These are phyloP conservation scores for Salarias fasciatus DNA, from an alignment of 2,797 vertebrate species.

Conservation along the genomic window DNA sequence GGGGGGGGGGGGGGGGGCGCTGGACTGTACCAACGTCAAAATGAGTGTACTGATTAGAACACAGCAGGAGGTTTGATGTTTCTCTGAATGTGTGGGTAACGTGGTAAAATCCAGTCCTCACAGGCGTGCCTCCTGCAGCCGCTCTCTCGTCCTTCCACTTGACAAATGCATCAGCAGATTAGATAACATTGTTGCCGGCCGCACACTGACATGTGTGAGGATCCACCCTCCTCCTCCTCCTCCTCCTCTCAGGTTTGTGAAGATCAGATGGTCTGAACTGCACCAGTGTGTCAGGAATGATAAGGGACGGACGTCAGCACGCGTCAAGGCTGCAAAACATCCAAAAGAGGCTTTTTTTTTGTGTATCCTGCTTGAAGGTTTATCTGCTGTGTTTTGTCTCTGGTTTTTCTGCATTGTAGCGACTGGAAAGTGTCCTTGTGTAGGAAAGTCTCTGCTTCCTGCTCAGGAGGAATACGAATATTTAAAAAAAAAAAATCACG, in stretches of 20 bases:
- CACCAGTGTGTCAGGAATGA: slow-evolving; percentile 6
- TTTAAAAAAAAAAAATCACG: too few relatives aligned
- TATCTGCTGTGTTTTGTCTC: too few relatives aligned
- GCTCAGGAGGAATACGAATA: too few relatives aligned
- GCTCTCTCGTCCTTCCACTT: slow-evolving; percentile 9
- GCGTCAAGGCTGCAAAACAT: neutral
- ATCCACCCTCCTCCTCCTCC: slow-evolving; percentile 2
- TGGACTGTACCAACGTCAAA: slow-evolving; percentile 14
- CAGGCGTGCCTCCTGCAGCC: neutral
- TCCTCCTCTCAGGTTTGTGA: slow-evolving; percentile 1
- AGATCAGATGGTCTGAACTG: slow-evolving; percentile 15
- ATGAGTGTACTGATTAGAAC: too few relatives aligned
- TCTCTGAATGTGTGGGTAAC: too few relatives aligned
- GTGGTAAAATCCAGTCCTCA: neutral
- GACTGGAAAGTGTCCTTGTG: slow-evolving; percentile 16
- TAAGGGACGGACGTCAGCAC: neutral
- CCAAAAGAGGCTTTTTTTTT: neutral
- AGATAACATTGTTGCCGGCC: neutral
- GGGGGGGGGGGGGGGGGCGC: too few relatives aligned
- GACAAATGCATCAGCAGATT: slow-evolving; percentile 10
- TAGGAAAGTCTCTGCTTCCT: too few relatives aligned
- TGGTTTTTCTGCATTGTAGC: slow-evolving; percentile 21
- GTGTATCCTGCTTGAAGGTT: neutral
- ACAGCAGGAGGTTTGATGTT: too few relatives aligned
- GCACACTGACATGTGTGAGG: neutral